These are phyloP conservation scores for Cynodonichthys magdalenae DNA, from an alignment of 2,797 vertebrate species.

Conservation along the genomic window DNA sequence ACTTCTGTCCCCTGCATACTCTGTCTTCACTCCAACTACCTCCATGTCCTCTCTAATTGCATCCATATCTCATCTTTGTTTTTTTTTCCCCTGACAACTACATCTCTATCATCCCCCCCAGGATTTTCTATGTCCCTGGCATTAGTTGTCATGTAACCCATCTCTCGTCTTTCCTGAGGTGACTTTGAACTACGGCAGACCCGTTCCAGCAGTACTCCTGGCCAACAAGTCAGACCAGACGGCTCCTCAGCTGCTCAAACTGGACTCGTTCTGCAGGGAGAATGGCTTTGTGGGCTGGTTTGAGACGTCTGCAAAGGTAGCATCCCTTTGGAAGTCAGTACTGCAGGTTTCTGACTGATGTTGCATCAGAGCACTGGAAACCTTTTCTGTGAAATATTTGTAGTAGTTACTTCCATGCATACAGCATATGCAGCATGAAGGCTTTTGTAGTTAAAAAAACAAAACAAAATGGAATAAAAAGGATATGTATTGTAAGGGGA, in stretches of 20 bases:
- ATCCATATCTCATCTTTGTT: too few relatives aligned
- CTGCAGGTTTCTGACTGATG: background rate
- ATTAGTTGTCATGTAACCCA: background rate
- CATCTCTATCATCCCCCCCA: too few relatives aligned
- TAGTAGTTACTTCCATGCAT: background rate
- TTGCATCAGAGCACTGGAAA: too few relatives aligned
- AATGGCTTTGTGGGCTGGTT: slow-evolving; percentile 82
- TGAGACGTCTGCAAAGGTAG: slow-evolving; percentile 84
- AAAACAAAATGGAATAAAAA: too few relatives aligned
- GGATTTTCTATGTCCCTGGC: too few relatives aligned
- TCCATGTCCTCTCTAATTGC: too few relatives aligned
- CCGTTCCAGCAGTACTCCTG: slow-evolving; percentile 81
- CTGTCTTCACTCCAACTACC: too few relatives aligned
- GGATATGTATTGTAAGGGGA: too few relatives aligned
- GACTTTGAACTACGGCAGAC: slow-evolving; percentile 73
- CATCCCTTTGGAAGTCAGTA: background rate
- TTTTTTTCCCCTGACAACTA: too few relatives aligned
- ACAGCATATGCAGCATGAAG: background rate
- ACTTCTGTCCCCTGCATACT: too few relatives aligned
- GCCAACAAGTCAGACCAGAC: slow-evolving; percentile 85
- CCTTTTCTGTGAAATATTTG: too few relatives aligned
- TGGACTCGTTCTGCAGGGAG: slow-evolving; percentile 82
- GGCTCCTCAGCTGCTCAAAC: slow-evolving; percentile 68
- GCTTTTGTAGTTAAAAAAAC: too few relatives aligned
- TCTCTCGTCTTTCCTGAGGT: slow-evolving; percentile 50